Evolutionary conservation across 1,140 invertebrate species (phyloP), one percentile per base, ranked within the genome.

Genomic region (Drosophila sturtevanti): DNA sequence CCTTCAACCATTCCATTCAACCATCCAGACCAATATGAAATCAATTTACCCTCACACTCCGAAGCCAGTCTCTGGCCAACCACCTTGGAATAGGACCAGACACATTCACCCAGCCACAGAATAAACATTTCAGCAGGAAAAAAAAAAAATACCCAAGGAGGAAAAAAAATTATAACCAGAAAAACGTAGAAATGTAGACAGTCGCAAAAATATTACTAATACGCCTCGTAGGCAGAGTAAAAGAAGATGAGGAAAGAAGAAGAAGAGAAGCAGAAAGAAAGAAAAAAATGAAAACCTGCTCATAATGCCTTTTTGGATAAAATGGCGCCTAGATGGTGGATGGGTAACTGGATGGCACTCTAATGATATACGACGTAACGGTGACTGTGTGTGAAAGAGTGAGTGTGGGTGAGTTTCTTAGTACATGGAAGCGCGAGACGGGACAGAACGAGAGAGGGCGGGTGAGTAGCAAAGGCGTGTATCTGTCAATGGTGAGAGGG

Each of bases 141-240:
- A 67, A 71, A 55, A 24, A 58, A 56, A 68, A 37, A 11, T n/a
- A n/a, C n/a, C 27, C 27, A 31, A 31, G 27, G 6, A 31, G 0
- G 7, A 73, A 34, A 37, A 48, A 44, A 34, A 27, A 22, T 48
- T 38, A 11, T 16, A 69, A 24, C 51, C 11, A 24, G 1, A 66
- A 68, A 55, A 72, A 41, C 51, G 77, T 59, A 65, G 69, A 66
- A 66, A 52, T 63, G 56, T 63, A 89, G 79, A 82, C 82, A 82
- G 75, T 89, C 51, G 66, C 72, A 77, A 82, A 86, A 82, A 87
- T 89, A 89, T 87, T 82, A 74, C 82, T 87, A 82, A 89, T 89
- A 87, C 82, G 76, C 48, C 52, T 75, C 76, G 79, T 87, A 68
- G 81, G 81, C 82, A 81, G 71, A 74, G 72, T 51, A 67, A 62